A percentile compares a stretch with the other conserved stretches of the same genome.
Conservation (phyloP, 2,113 vertebrate species). For the Xyrauchen texanus region DNA sequence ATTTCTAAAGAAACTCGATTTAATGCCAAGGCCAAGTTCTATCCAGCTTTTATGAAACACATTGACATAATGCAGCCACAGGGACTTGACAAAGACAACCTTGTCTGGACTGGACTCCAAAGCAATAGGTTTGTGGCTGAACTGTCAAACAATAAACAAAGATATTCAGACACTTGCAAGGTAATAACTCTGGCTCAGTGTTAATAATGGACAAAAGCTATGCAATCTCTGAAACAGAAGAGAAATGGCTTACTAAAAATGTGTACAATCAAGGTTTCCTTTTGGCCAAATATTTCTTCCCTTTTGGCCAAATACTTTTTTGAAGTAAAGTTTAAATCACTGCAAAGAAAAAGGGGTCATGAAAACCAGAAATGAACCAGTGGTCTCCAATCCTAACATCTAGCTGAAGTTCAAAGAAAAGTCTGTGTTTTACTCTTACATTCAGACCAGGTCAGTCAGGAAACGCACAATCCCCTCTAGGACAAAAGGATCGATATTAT, state of each 20-base stretch:
- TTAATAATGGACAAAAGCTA: not conserved
- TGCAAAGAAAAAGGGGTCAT: not conserved
- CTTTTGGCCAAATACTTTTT: not conserved
- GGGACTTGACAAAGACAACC: conserved; percentile 21
- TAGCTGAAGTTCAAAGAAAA: not conserved
- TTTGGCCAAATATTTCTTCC: not conserved
- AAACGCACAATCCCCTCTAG: conserved; percentile 62
- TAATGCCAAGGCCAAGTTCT: conserved; percentile 5
- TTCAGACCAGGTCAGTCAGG: conserved; percentile 54
- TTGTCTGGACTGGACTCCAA: conserved; percentile 11
- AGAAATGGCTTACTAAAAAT: not conserved
- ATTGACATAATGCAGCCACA: conserved; percentile 7
- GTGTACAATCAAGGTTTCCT: not conserved
- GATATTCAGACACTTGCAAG: not conserved
- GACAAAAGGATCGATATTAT: conserved; percentile 60
- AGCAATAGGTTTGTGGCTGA: not conserved
- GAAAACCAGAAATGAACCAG: not conserved
- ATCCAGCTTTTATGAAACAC: conserved; percentile 12
- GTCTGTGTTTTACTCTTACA: not conserved
- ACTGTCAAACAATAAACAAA: conserved; percentile 9
- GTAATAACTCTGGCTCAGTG: not conserved
- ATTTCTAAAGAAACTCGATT: conserved; percentile 2
- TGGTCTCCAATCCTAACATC: not conserved
- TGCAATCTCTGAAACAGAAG: not conserved
- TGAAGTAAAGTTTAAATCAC: not conserved